Evolutionary conservation across 1,140 invertebrate species (phyloP).

Genomic region (Drosophila ananassae): DNA sequence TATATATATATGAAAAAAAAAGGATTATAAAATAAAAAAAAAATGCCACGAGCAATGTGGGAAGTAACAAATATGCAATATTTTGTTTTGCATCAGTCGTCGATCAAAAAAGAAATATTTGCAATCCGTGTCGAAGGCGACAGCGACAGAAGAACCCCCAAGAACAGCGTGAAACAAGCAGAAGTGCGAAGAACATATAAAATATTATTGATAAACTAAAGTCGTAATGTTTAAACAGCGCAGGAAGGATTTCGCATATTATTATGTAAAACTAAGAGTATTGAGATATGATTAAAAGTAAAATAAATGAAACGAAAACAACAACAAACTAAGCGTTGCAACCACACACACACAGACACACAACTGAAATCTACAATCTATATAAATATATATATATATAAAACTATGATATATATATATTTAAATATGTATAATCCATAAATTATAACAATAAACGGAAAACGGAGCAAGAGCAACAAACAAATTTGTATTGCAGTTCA

Average conservation of each 20-base stretch:
- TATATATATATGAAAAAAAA: slow-evolving; percentile 3
- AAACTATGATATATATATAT: slow-evolving; percentile 42
- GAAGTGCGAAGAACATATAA: slow-evolving; percentile 12
- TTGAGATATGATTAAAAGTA: slow-evolving; percentile 65
- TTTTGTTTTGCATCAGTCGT: slow-evolving; percentile 37
- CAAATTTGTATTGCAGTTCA: slow-evolving; percentile 77
- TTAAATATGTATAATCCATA: slow-evolving; percentile 67
- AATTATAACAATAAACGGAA: slow-evolving; percentile 66
- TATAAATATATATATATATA: slow-evolving; percentile 33
- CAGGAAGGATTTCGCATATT: slow-evolving; percentile 39
- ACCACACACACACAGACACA: slow-evolving; percentile 34
- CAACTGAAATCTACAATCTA: slow-evolving; percentile 58
- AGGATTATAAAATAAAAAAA: slow-evolving; percentile 17
- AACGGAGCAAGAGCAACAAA: slow-evolving; percentile 44
- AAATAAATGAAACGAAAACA: slow-evolving; percentile 37
- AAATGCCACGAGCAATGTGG: slow-evolving; percentile 9
- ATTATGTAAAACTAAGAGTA: slow-evolving; percentile 74
- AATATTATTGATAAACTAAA: slow-evolving; percentile 27
- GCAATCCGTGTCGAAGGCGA: slow-evolving; percentile 14
- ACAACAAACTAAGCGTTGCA: slow-evolving; percentile 18
- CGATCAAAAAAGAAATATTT: background rate
- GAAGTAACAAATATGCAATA: slow-evolving; percentile 29
- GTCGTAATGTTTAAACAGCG: slow-evolving; percentile 15
- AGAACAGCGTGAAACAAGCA: slow-evolving; percentile 11
- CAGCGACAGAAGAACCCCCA: slow-evolving; percentile 9